These are phyloP conservation scores for Macrosoma leucophasiata DNA, from an alignment of 2,888 invertebrate species.

Conservation along the genomic window DNA sequence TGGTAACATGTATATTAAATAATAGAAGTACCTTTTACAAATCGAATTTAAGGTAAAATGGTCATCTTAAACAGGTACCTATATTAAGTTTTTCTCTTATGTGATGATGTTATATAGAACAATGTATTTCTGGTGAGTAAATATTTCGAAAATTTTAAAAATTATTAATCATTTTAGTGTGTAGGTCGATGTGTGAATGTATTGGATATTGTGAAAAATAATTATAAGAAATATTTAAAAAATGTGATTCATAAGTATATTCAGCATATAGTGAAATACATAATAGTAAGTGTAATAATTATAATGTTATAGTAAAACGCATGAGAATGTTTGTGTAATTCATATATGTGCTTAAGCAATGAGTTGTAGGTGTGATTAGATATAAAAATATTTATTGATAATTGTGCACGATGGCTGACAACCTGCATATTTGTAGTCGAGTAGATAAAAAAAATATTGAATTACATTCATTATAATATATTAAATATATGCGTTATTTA, in stretches of 20 bases:
- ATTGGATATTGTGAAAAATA: constrained; percentile 30
- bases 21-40: constrained; percentile 5
- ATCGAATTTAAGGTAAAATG: constrained; percentile 18
- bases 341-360: constrained; percentile 35
- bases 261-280: constrained; percentile 35
- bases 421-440: constrained; percentile 40
- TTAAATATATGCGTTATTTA: constrained; percentile 29
- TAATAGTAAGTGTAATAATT: constrained; percentile 24
- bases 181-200: constrained; percentile 38
- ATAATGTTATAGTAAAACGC: constrained; percentile 33
- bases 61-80: constrained; percentile 3
- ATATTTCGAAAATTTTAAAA: constrained; percentile 19
- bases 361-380: constrained; percentile 36
- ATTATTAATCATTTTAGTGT: constrained; percentile 24
- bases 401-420: constrained; percentile 46
- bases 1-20: constrained; percentile 2
- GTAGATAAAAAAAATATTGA: constrained; percentile 36
- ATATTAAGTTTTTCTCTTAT: constrained; percentile 9
- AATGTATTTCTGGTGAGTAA: constrained; percentile 9
- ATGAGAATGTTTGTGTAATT: constrained; percentile 30
- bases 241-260: constrained; percentile 62
- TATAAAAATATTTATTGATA: constrained; percentile 23
- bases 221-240: constrained; percentile 38
- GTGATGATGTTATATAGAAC: constrained; percentile 12
- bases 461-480: constrained; percentile 31